A percentile compares a stretch with the other conserved stretches of the same genome.
Conservation (phyloP, 2,888 invertebrate species). For the Thera obeliscata region DNA sequence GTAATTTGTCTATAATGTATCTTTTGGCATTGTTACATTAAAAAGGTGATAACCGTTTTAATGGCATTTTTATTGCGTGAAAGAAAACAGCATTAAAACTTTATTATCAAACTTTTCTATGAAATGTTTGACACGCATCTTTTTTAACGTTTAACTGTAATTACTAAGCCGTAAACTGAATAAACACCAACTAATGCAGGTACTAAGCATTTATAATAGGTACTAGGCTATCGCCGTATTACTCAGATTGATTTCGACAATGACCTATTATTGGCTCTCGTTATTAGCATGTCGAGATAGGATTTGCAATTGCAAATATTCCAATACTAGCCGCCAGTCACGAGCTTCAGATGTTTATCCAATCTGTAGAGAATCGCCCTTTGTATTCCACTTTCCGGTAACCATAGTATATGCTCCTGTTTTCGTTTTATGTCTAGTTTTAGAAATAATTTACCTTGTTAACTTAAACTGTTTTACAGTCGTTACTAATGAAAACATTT, state of each 20-base stretch:
- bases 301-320: conserved; percentile 59
- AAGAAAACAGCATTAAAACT: conserved; percentile 24
- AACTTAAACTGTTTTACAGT: neutral
- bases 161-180: neutral
- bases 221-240: conserved; percentile 8
- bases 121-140: neutral
- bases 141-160: conserved; percentile 3
- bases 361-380: conserved; percentile 50
- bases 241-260: conserved; percentile 48
- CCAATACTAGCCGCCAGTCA: conserved; percentile 52
- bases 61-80: conserved; percentile 24
- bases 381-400: conserved; percentile 43
- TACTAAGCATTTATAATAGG: neutral
- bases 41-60: conserved; percentile 24
- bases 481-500: neutral
- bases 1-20: conserved; percentile 17
- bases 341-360: conserved; percentile 55
- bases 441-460: conserved; percentile 16
- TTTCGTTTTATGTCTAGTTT: conserved; percentile 41
- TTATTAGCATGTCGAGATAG: conserved; percentile 57
- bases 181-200: conserved; percentile 33
- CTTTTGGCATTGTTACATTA: conserved; percentile 19
- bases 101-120: conserved; percentile 14
- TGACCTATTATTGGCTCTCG: conserved; percentile 51
- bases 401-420: conserved; percentile 23